These are phyloP conservation scores for Bombus superbus DNA, from an alignment of 1,140 invertebrate species.

Conservation along the genomic window DNA sequence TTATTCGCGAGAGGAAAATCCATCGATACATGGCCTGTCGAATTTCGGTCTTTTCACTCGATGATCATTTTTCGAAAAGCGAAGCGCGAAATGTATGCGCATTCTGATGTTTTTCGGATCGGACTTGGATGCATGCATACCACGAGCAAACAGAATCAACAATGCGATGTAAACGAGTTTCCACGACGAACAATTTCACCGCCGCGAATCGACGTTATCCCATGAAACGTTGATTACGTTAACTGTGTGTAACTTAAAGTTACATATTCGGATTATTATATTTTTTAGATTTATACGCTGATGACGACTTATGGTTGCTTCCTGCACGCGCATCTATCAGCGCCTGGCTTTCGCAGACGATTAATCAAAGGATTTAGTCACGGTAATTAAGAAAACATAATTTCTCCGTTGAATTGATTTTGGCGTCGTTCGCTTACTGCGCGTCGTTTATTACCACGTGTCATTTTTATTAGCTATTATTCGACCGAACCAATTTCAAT, in stretches of 20 bases:
- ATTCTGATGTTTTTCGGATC: constrained; percentile 11
- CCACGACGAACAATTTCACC: too few relatives aligned
- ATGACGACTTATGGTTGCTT: too few relatives aligned
- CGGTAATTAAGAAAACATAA: background rate
- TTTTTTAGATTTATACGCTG: accelerated
- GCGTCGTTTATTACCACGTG: background rate
- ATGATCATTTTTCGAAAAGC: constrained; percentile 5
- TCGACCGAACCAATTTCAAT: background rate
- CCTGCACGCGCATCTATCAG: too few relatives aligned
- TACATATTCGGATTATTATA: too few relatives aligned
- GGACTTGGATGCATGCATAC: background rate
- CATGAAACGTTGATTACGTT: background rate
- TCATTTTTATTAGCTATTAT: background rate
- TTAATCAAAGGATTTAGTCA: background rate
- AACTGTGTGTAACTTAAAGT: background rate
- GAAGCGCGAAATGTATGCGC: constrained; percentile 9
- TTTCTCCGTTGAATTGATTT: background rate
- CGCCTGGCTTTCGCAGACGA: background rate
- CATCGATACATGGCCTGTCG: constrained; percentile 1
- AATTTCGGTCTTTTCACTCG: background rate
- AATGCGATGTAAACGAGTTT: constrained; percentile 11
- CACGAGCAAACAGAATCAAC: constrained; percentile 1
- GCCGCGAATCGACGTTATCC: background rate
- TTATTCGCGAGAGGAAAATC: background rate
- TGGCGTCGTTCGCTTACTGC: background rate